phyloP scores from a whole-genome alignment of 2,888 invertebrate genomes.

The Drosophila austrosaltans region DNA sequence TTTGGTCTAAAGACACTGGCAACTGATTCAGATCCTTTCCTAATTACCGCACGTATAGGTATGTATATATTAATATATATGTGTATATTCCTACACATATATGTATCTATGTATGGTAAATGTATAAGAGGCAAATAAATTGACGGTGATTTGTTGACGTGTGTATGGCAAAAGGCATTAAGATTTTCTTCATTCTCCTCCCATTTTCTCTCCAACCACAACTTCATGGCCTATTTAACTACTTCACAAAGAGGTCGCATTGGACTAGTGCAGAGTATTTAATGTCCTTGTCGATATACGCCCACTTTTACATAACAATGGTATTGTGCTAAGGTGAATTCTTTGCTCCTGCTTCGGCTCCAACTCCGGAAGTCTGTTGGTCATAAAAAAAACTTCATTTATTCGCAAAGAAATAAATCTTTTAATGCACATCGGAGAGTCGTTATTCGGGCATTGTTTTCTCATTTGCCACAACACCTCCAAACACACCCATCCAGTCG shows the following conservation, averaged over 20 bases:
- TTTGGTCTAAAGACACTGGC: neutral
- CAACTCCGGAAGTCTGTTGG: constrained; percentile 6
- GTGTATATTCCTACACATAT: constrained; percentile 10
- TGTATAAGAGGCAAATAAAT: constrained; percentile 61
- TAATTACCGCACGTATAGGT: constrained; percentile 49
- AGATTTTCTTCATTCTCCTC: constrained; percentile 38
- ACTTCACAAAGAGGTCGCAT: constrained; percentile 42
- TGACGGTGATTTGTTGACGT: constrained; percentile 67
- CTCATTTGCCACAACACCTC: constrained; percentile 74
- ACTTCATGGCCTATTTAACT: constrained; percentile 55
- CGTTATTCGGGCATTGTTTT: constrained; percentile 75
- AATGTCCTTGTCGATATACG: constrained; percentile 14
- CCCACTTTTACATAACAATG: constrained; percentile 11
- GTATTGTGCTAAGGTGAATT: neutral
- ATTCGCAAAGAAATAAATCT: constrained; percentile 73
- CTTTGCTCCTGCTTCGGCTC: neutral
- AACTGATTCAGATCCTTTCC: neutral
- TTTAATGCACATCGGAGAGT: constrained; percentile 75
- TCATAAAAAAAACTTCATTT: constrained; percentile 66
- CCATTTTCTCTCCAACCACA: too few relatives aligned
- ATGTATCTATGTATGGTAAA: neutral
- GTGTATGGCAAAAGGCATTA: constrained; percentile 58
- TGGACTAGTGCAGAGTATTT: constrained; percentile 13
- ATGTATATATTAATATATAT: constrained; percentile 17
- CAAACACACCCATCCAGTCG: constrained; percentile 34